Conservation (phyloP, 2,113 vertebrate species). For the Vulpes lagopus region DNA sequence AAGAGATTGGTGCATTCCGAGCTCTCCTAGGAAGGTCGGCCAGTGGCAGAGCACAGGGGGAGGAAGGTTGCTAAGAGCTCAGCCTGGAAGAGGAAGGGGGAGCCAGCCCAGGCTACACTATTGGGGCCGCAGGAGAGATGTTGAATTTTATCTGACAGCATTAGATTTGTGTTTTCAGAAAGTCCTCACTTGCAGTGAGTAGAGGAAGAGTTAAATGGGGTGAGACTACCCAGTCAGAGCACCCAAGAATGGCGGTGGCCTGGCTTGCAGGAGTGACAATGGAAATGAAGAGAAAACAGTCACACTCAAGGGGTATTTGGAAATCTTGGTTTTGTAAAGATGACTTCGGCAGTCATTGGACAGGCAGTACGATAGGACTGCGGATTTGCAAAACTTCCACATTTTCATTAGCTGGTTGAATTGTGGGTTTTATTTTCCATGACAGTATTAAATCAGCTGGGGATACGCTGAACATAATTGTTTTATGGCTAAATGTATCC, state of each 20-base stretch:
- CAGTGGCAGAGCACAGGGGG: too few species aligned
- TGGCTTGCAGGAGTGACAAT: not conserved
- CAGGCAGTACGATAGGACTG: not conserved
- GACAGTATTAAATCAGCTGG: conserved; percentile 56
- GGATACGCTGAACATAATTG: conserved; percentile 75
- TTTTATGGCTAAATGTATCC: conserved; percentile 81
- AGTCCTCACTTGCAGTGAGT: not conserved
- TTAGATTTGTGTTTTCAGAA: not conserved
- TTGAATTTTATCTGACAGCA: not conserved
- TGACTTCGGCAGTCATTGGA: not conserved
- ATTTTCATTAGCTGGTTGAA: conserved; percentile 73
- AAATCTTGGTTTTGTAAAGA: not conserved
- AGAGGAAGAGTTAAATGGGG: not conserved
- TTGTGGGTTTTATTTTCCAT: conserved; percentile 79
- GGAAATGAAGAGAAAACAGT: not conserved
- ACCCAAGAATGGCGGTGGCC: too few species aligned
- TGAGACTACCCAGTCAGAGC: not conserved
- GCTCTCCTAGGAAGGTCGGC: not conserved
- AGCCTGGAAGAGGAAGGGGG: not conserved
- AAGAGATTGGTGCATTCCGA: not conserved
- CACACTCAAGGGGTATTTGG: not conserved
- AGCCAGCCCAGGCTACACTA: too few species aligned
- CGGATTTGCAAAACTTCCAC: conserved; percentile 12
- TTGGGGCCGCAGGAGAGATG: not conserved
- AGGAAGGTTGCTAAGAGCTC: not conserved